These are phyloP conservation scores for Colinus virginianus DNA, from an alignment of 2,113 vertebrate species.

Conservation along the genomic window DNA sequence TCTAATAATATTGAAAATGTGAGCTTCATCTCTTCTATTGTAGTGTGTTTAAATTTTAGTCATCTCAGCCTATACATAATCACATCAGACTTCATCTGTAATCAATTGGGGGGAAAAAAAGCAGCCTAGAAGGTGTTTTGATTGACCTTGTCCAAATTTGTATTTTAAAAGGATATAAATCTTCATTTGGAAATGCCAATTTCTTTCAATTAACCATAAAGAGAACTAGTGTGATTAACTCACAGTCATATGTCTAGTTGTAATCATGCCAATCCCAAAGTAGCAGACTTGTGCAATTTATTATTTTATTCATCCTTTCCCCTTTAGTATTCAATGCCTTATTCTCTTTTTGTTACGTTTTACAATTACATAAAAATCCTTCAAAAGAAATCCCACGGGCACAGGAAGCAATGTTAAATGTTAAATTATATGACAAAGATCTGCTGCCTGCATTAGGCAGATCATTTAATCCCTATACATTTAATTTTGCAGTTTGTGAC, in stretches of 20 bases:
- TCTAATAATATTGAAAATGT: background rate
- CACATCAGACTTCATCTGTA: background rate
- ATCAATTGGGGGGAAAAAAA: background rate
- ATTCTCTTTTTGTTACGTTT: background rate
- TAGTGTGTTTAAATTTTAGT: background rate
- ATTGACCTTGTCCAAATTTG: slow-evolving; percentile 16
- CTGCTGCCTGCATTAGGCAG: background rate
- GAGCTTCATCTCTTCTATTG: background rate
- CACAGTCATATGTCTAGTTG: background rate
- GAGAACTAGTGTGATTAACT: slow-evolving; percentile 10
- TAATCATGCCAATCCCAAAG: background rate
- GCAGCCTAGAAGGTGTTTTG: background rate
- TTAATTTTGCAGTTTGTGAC: background rate
- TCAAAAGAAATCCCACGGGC: background rate
- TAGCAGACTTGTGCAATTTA: background rate
- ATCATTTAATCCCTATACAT: background rate
- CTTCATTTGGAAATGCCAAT: slow-evolving; percentile 3
- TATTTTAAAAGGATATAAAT: slow-evolving; percentile 5
- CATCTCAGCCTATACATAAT: background rate
- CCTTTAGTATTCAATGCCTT: background rate
- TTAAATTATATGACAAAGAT: background rate
- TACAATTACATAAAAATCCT: background rate
- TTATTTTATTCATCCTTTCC: slow-evolving; percentile 8
- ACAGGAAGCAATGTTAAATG: background rate
- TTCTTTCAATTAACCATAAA: slow-evolving; percentile 27